Conservation (phyloP, 2,888 invertebrate species). For the Conistra vaccinii region DNA sequence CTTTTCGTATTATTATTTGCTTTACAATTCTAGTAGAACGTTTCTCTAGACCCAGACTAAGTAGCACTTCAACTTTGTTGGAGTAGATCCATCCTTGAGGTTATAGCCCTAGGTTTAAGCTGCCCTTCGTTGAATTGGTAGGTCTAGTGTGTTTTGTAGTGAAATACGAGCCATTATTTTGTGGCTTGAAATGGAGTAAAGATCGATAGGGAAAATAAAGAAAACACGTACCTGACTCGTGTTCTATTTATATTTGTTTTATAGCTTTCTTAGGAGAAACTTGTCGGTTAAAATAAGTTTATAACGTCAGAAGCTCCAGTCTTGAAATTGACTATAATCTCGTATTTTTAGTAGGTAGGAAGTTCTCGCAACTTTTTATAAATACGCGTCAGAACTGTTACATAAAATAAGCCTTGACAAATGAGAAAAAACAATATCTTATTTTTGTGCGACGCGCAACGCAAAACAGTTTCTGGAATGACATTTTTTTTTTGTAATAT, state of each 20-base stretch:
- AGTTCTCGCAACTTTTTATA: neutral
- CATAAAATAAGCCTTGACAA: neutral
- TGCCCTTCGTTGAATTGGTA: slow-evolving; percentile 23
- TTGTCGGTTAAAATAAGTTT: neutral
- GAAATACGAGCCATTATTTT: slow-evolving; percentile 14
- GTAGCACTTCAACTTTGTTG: slow-evolving; percentile 28
- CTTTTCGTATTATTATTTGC: neutral
- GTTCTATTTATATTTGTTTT: neutral
- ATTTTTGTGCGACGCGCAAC: neutral
- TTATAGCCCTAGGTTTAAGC: slow-evolving; percentile 26
- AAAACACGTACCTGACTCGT: neutral
- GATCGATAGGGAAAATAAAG: neutral
- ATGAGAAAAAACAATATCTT: neutral
- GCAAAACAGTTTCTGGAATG: neutral
- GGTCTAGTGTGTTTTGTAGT: slow-evolving; percentile 20
- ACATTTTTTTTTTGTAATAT: neutral
- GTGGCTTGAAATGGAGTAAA: neutral
- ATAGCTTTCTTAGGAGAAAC: neutral
- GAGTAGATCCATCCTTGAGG: slow-evolving; percentile 17
- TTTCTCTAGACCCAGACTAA: neutral
- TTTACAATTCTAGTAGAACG: slow-evolving; percentile 6
- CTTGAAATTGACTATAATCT: neutral
- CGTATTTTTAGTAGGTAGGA: neutral
- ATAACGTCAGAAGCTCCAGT: neutral
- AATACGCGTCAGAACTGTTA: too few species aligned